Base-by-base conservation (phyloP, 2,888 invertebrate genomes). In the Corythucha ciliata region DNA sequence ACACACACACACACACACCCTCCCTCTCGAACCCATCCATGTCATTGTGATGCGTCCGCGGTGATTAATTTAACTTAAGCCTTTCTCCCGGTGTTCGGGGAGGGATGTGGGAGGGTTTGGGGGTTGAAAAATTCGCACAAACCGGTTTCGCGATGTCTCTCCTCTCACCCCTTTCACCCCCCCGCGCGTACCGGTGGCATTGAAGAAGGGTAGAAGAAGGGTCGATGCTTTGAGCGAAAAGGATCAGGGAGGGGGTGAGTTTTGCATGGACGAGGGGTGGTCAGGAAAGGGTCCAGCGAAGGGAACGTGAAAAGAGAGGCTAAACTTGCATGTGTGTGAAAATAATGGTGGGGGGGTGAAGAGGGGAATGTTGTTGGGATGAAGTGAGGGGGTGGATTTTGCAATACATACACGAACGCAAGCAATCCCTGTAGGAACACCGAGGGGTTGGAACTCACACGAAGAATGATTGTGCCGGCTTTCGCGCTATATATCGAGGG, bases 61-160 rank as follows among this genome's bases (percentile, higher is more conserved):
- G 48, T 55, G 52, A 55, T 55, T 55, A 55, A 55, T 55, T 55
- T 55, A 47, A 55, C 48, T 52, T 55, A 55, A 55, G 42, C 55
- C 45, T 39, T 14, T 40, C n/a, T 10, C 29, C 12, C 25, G 24
- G n/a, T 34, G 26, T 12, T 16, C 33, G 52, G 27, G 36, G 51
- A 45, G 25, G 25, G 32, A n/a, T n/a, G 48, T 25, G 24, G 39
- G 39, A n/a, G 32, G 25, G 37, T 12, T 14, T 33, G 16, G 36
- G 24, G 48, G 47, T 41, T 40, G 49, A 50, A 50, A 50, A 50
- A 44, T 50, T 50, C 40, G 39, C 44, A 40, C 41, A 18, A 49
- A 50, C 49, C 50, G 50, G 50, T 44, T 40, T 34, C 41, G 42
- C 36, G 26, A 37, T 20, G 22, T 18, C 10, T 14, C 33, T 26